Percentiles rank a stretch among this genome's conserved stretches.
These are phyloP conservation scores for Epinephelus lanceolatus DNA, from an alignment of 2,113 vertebrate species.

Conservation along the genomic window DNA sequence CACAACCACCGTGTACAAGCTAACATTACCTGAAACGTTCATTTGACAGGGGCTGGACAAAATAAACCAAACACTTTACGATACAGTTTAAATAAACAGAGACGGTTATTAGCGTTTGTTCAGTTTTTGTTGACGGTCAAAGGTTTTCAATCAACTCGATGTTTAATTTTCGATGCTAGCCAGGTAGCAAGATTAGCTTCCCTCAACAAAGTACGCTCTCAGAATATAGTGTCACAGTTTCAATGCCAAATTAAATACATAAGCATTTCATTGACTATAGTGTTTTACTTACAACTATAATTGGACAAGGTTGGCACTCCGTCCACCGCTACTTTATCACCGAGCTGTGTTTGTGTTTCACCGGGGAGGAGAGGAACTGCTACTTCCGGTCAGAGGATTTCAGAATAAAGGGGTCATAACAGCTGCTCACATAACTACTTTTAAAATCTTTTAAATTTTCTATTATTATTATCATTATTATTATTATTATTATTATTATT, in stretches of 20 bases:
- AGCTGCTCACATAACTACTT: neutral
- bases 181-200: conserved; percentile 11
- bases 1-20: neutral
- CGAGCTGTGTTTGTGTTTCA: neutral
- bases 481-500: neutral
- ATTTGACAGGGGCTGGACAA: neutral
- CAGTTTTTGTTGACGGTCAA: neutral
- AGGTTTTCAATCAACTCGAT: neutral
- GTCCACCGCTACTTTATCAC: neutral
- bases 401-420: conserved; percentile 18
- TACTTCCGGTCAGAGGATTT: neutral
- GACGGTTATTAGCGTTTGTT: neutral
- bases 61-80: neutral
- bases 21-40: neutral
- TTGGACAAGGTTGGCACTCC: neutral
- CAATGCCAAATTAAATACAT: neutral
- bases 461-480: neutral
- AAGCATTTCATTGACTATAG: fast-evolving
- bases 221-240: neutral
- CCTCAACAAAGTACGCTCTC: neutral
- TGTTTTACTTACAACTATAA: conserved; percentile 16
- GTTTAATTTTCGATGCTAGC: neutral
- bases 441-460: too few species aligned
- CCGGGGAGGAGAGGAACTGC: neutral
- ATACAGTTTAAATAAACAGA: too few species aligned